Evolutionary conservation across 2,888 invertebrate species (phyloP), one percentile per base, ranked within the genome.

Genomic region (Agrotis puta): DNA sequence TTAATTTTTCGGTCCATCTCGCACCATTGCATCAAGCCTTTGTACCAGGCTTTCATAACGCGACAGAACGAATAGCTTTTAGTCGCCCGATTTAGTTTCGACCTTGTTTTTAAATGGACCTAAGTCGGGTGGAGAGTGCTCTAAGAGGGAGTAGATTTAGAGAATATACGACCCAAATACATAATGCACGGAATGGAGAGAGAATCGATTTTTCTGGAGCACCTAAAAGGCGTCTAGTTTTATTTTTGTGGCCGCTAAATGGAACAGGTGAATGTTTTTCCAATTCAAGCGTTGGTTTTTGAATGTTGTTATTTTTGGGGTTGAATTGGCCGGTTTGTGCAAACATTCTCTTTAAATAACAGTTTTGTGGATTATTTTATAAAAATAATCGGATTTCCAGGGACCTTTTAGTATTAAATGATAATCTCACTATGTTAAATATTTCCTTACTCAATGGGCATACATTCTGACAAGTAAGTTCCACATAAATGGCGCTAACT

Each of bases 71-170:
- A 74, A 59, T 61, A 58, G 82, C 84, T 84, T 85, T 85, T 80
- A 77, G 63, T 64, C 22, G 48, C 24, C 39, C 59, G 62, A 62
- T 82, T 74, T 67, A 77, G 72, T 74, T 65, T 65, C 68, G 80
- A 78, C 80, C 84, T 77, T 84, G 76, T 82, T 85, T 85, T 84
- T 75, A 80, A 85, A 82, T 84, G 74, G 74, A 69, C 70, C 76
- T 76, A 74, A 76, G 51, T 77, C 74, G 63, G 63, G 63, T 64
- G 57, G 69, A 74, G 64, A 64, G 79, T 62, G 63, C 63, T 83
- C 45, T 47, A 56, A 82, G 39, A 39, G 39, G 39, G 39, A 39
- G 39, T 39, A 39, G 79, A 82, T 80, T 82, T 80, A 70, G 65
- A 79, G 79, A 70, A 80, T 66, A 75, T 72, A 64, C 64, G 84